Evolutionary conservation across 2,797 vertebrate genomes (phyloP).

Genomic region (Takifugu ocellatus): DNA sequence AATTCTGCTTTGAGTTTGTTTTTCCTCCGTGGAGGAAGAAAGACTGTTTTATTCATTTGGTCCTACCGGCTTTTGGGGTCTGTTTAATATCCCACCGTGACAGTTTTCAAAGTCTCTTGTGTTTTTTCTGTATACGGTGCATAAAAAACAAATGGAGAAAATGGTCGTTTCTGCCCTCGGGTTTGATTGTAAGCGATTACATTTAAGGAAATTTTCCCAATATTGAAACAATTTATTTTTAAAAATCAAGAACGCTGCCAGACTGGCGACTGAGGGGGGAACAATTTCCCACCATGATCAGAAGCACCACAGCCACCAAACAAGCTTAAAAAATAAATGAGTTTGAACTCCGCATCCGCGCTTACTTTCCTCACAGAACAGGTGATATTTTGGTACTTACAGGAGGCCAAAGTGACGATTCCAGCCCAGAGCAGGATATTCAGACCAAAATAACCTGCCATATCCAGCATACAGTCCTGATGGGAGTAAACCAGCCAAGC

Average conservation of each 20-base stretch:
- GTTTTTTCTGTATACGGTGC: slow-evolving; percentile 49
- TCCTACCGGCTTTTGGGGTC: too few species aligned
- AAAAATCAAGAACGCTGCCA: slow-evolving; percentile 10
- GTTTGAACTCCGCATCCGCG: too few species aligned
- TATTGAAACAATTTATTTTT: background rate
- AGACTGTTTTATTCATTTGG: too few species aligned
- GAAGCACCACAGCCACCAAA: background rate
- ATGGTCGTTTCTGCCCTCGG: slow-evolving; percentile 44
- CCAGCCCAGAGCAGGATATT: slow-evolving; percentile 73
- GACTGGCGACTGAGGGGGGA: slow-evolving; percentile 23
- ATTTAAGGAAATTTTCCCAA: slow-evolving; percentile 27
- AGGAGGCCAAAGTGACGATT: slow-evolving; percentile 59
- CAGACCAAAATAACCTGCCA: slow-evolving; percentile 81
- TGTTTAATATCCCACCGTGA: slow-evolving; percentile 15
- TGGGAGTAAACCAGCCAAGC: slow-evolving; percentile 68
- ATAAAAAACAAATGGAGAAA: slow-evolving; percentile 35
- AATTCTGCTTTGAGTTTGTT: too few species aligned
- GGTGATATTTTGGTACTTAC: slow-evolving; percentile 63
- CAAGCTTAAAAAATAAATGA: too few species aligned
- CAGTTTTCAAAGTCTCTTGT: too few species aligned
- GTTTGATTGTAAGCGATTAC: slow-evolving; percentile 41
- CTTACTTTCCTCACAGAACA: background rate
- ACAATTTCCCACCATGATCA: slow-evolving; percentile 19
- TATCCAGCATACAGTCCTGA: slow-evolving; percentile 78
- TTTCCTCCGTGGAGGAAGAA: too few species aligned